These are phyloP conservation scores for Nomada goodeniana DNA, from an alignment of 2,888 invertebrate genomes.

Conservation along the genomic window DNA sequence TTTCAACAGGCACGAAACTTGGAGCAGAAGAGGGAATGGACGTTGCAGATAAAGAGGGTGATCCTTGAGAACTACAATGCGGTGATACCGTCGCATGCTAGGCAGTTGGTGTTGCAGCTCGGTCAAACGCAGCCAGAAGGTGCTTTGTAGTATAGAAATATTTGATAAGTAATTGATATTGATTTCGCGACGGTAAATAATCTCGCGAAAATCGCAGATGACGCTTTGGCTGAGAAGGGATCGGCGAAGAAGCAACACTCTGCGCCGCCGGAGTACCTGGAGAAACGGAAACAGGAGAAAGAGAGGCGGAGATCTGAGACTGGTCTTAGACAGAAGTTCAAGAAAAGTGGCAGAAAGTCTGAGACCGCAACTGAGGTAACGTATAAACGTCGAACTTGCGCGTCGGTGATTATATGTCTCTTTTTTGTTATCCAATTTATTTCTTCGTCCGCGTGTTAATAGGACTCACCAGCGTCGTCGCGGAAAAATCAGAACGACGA, in stretches of 20 bases:
- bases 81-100: constrained; percentile 97
- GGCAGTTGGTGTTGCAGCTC: constrained; percentile 95
- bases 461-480: constrained; percentile 79
- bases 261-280: constrained; percentile 94
- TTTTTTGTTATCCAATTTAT: background rate
- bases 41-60: constrained; percentile 92
- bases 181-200: too few species aligned
- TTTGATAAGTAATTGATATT: background rate
- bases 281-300: constrained; percentile 91
- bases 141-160: constrained; percentile 72
- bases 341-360: constrained; percentile 86
- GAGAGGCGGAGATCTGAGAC: constrained; percentile 89
- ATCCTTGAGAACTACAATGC: constrained; percentile 97
- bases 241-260: constrained; percentile 91
- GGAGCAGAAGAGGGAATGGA: constrained; percentile 95
- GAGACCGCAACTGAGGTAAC: constrained; percentile 79
- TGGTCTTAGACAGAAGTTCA: constrained; percentile 86
- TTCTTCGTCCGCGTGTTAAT: background rate
- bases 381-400: background rate
- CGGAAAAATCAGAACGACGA: constrained; percentile 77
- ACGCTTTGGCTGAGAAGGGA: constrained; percentile 87
- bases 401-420: background rate
- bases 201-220: constrained; percentile 85
- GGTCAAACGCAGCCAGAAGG: constrained; percentile 91
- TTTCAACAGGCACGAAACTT: constrained; percentile 88